These are phyloP conservation scores for Hoplodrina ambigua DNA, from an alignment of 2,888 invertebrate genomes.

Conservation along the genomic window DNA sequence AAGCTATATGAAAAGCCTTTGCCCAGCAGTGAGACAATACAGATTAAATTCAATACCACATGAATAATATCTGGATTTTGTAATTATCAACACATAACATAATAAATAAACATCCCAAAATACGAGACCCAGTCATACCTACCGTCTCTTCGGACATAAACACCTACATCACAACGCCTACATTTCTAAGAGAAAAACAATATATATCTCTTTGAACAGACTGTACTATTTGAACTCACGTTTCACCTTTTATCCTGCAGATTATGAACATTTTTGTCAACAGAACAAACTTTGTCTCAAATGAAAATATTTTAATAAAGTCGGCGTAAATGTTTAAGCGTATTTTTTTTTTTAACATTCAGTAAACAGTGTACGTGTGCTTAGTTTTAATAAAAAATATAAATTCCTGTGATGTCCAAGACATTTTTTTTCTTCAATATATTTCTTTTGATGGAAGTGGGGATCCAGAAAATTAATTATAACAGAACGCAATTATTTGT, in stretches of 20 bases:
- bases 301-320: slow-evolving; percentile 49
- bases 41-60: background rate
- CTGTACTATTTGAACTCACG: slow-evolving; percentile 27
- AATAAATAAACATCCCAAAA: no score
- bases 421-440: background rate
- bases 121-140: no score
- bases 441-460: background rate
- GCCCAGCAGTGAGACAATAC: no score
- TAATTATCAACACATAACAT: background rate
- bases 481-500: background rate
- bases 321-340: slow-evolving; percentile 25
- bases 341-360: slow-evolving; percentile 2
- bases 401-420: background rate
- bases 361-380: background rate
- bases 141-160: background rate
- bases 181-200: slow-evolving; percentile 14
- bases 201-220: slow-evolving; percentile 17
- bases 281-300: slow-evolving; percentile 28
- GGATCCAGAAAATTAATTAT: background rate
- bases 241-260: slow-evolving; percentile 14
- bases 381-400: slow-evolving; percentile 17
- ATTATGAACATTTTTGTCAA: slow-evolving; percentile 44
- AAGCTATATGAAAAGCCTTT: no score
- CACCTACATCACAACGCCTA: background rate
- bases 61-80: background rate